phyloP scores from a whole-genome alignment of 2,113 vertebrate species.

The Pithys albifrons region DNA sequence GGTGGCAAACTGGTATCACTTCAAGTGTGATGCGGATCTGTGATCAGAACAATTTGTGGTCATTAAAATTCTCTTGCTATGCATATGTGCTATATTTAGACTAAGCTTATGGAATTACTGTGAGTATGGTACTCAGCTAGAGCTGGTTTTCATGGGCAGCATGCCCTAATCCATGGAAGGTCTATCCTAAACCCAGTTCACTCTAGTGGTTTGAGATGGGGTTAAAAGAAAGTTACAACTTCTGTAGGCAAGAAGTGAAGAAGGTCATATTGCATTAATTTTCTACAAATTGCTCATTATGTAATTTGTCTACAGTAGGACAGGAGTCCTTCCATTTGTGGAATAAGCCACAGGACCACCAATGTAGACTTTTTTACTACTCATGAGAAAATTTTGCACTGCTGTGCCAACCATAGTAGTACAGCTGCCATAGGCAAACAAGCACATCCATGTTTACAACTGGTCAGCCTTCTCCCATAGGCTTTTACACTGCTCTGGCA shows the following conservation, averaged over 20 bases:
- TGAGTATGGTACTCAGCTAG: background rate
- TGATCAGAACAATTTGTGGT: background rate
- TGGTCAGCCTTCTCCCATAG: background rate
- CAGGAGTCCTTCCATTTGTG: slow-evolving; percentile 12
- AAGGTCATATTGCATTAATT: slow-evolving; percentile 36
- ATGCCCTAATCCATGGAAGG: background rate
- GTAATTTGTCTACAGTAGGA: background rate
- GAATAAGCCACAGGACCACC: slow-evolving; percentile 22
- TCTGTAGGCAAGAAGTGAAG: background rate
- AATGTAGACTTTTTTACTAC: background rate
- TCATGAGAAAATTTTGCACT: background rate
- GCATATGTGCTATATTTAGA: background rate
- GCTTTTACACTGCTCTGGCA: background rate
- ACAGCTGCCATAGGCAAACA: background rate
- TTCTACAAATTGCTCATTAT: slow-evolving; percentile 8
- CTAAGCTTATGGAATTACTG: background rate
- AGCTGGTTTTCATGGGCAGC: background rate
- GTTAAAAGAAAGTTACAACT: background rate
- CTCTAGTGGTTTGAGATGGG: background rate
- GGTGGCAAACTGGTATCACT: background rate
- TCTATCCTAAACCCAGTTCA: background rate
- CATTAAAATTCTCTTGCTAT: background rate
- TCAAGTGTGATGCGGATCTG: background rate
- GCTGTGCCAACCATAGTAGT: background rate
- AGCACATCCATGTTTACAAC: background rate